Conservation (phyloP, 1,140 invertebrate species). For the Diachasmimorpha longicaudata region DNA sequence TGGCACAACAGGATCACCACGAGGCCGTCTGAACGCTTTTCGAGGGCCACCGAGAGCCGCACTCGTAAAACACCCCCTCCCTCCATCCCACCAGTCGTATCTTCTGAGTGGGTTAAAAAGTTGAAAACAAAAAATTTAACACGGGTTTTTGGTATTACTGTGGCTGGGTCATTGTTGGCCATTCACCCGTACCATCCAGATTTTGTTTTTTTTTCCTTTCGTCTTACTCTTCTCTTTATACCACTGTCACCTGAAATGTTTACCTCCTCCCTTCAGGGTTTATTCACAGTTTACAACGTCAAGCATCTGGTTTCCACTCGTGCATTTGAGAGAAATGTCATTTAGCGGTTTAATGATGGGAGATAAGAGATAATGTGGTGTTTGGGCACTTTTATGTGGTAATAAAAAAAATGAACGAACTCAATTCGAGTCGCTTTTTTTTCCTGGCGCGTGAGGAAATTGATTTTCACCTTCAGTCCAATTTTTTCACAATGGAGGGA, state of each 20-base stretch:
- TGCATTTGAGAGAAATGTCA: not conserved
- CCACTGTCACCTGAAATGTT: not conserved
- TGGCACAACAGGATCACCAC: not conserved
- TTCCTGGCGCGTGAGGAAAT: too few species aligned
- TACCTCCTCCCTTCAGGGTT: not conserved
- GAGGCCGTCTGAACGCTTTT: not conserved
- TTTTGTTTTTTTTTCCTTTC: not conserved
- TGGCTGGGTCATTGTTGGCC: slow-evolving; percentile 12
- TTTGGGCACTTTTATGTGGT: not conserved
- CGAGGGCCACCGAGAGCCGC: not conserved
- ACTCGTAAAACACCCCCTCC: not conserved
- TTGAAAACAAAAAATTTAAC: not conserved
- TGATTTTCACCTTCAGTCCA: too few species aligned
- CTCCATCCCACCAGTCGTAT: not conserved
- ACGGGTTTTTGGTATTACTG: slow-evolving; percentile 10
- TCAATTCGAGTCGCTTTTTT: not conserved
- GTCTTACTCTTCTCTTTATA: not conserved
- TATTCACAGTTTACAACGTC: not conserved
- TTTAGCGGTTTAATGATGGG: too few species aligned
- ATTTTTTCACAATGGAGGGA: too few species aligned
- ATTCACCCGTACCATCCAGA: slow-evolving; percentile 5
- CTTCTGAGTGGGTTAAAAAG: not conserved
- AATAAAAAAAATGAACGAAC: not conserved
- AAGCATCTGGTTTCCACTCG: not conserved
- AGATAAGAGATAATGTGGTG: not conserved